These are phyloP conservation scores for Prietella phreatophila DNA, from an alignment of 2,113 vertebrate species.

Conservation along the genomic window DNA sequence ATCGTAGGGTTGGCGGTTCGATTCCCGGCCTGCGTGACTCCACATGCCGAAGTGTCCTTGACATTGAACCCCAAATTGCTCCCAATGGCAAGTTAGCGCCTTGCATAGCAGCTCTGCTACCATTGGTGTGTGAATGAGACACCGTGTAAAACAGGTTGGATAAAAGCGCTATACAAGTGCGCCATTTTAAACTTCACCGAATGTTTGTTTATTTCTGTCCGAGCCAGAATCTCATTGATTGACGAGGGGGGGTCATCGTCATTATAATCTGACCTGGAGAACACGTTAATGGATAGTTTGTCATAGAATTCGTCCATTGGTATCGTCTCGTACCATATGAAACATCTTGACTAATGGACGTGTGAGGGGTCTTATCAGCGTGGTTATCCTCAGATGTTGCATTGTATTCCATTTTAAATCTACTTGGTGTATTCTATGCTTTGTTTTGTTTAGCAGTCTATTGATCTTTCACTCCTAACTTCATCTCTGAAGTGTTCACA, in stretches of 20 bases:
- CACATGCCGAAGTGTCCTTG: too few species aligned
- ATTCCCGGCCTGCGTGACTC: too few species aligned
- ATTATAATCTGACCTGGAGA: background rate
- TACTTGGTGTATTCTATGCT: background rate
- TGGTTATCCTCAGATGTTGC: background rate
- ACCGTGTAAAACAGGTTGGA: too few species aligned
- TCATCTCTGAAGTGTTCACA: background rate
- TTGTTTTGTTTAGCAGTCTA: background rate
- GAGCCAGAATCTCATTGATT: background rate
- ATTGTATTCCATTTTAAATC: conserved; percentile 1
- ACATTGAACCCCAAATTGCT: too few species aligned
- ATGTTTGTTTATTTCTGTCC: background rate
- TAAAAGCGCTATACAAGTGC: too few species aligned
- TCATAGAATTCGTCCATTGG: background rate
- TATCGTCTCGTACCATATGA: background rate
- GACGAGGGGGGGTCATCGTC: background rate
- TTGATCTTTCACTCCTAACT: background rate
- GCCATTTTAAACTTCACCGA: too few species aligned
- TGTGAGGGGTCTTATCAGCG: background rate
- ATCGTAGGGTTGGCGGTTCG: too few species aligned
- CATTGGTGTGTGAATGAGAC: too few species aligned
- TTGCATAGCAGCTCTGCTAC: too few species aligned
- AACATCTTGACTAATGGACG: background rate
- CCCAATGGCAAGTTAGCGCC: too few species aligned
- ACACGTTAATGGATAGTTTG: background rate